Percentiles rank a stretch among this genome's conserved stretches.
Evolutionary conservation across 2,113 vertebrate species (phyloP).

Genomic region (Fregata magnificens): DNA sequence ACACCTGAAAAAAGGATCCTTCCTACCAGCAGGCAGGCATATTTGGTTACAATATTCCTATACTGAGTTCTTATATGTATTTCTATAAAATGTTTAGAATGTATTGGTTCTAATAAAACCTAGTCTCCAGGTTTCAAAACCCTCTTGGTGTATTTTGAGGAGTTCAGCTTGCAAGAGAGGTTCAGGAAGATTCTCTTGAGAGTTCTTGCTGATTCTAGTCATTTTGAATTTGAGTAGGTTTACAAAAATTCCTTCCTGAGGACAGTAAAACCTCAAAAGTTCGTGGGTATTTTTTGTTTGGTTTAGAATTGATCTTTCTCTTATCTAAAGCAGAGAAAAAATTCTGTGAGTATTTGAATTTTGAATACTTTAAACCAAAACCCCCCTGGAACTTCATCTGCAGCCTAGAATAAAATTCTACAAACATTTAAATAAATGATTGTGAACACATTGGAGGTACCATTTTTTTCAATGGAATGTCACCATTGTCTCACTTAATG

Average conservation of each 20-base stretch:
- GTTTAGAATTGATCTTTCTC: background rate
- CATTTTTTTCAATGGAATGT: background rate
- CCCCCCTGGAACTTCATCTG: background rate
- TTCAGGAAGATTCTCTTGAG: background rate
- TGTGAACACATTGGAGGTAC: background rate
- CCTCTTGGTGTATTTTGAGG: background rate
- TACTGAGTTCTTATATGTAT: background rate
- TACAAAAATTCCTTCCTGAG: background rate
- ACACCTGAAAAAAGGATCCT: background rate
- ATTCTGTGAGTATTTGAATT: background rate
- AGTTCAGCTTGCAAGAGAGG: rapidly evolving
- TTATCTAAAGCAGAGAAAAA: background rate
- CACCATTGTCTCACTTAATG: background rate
- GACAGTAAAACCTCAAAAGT: background rate
- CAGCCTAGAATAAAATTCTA: background rate
- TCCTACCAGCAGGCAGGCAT: background rate
- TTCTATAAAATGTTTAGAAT: background rate
- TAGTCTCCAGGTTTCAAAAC: background rate
- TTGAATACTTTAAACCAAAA: background rate
- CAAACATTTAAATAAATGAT: background rate
- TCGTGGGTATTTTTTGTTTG: background rate
- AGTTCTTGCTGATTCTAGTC: background rate
- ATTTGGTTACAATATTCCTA: background rate
- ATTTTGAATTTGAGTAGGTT: background rate
- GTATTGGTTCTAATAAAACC: background rate